A percentile compares a stretch with the other conserved stretches of the same genome.
phyloP scores from a whole-genome alignment of 2,888 invertebrate genomes.

The Sarcophaga variegata region DNA sequence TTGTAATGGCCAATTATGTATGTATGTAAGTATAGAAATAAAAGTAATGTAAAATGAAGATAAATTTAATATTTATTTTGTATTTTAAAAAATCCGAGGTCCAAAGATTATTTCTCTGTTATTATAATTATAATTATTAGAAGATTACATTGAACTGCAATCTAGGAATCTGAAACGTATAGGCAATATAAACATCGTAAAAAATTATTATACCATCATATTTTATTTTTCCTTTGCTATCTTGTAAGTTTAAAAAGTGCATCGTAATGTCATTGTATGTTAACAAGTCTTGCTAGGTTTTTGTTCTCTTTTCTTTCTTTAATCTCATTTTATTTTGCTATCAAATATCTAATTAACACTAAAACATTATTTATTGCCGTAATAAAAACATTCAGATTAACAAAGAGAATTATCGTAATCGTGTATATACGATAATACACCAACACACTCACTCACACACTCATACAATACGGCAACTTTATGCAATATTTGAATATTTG shows the following conservation, averaged over 20 bases:
- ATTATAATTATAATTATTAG: no score
- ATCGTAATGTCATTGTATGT: not conserved
- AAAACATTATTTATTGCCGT: constrained; percentile 77
- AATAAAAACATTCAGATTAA: constrained; percentile 79
- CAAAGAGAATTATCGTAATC: constrained; percentile 52
- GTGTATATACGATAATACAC: not conserved
- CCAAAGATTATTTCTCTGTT: no score
- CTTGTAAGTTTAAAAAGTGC: constrained; percentile 7
- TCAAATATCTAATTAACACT: constrained; percentile 79
- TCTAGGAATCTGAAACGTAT: no score
- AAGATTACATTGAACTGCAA: no score
- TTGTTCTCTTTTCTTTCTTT: constrained; percentile 16
- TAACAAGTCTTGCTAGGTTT: not conserved
- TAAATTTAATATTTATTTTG: no score
- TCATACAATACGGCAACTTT: not conserved
- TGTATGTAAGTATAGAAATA: no score
- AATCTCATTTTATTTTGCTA: constrained; percentile 68
- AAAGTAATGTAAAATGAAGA: no score
- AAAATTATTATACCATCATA: not conserved
- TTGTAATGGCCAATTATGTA: no score
- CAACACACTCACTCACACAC: not conserved
- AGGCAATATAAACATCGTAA: not conserved
- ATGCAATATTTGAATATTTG: not conserved
- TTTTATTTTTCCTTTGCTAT: not conserved
- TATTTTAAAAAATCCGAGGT: no score